phyloP scores from a whole-genome alignment of 2,797 vertebrate genomes.

The Hephaestus fuliginosus region DNA sequence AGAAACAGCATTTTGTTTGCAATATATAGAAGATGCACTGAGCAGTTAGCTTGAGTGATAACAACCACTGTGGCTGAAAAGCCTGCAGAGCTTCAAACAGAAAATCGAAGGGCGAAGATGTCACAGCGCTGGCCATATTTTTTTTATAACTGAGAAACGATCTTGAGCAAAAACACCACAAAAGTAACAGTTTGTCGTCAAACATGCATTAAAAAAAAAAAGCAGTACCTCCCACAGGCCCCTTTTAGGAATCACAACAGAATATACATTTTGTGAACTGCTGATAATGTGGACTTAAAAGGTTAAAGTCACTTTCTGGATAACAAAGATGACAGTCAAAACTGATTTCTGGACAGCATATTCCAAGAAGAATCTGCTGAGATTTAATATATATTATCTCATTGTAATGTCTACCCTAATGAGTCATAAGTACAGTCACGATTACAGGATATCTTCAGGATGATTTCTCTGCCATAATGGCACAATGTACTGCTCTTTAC shows the following conservation, averaged over 20 bases:
- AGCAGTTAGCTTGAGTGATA: conserved; percentile 8
- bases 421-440: not conserved
- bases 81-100: conserved; percentile 6
- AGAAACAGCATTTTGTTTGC: conserved; percentile 10
- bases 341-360: not conserved
- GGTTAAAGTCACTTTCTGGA: not conserved
- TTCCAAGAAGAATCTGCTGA: not conserved
- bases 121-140: not conserved
- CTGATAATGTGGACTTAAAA: no score
- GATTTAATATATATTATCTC: not conserved
- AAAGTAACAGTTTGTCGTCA: conserved; percentile 5
- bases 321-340: not conserved
- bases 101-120: conserved; percentile 11
- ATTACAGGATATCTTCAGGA: conserved; percentile 12
- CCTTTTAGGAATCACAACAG: not conserved
- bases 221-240: not conserved
- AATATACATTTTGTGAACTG: not conserved
- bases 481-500: conserved; percentile 23
- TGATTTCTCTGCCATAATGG: conserved; percentile 2
- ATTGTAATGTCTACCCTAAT: conserved; percentile 1
- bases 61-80: conserved; percentile 6
- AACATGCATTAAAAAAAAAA: not conserved
- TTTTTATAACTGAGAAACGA: conserved; percentile 2
- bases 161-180: not conserved
- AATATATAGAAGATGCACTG: conserved; percentile 13